phyloP scores from a whole-genome alignment of 35 echinoderm and acorn worm species.

The Hemicentrotus pulcherrimus region DNA sequence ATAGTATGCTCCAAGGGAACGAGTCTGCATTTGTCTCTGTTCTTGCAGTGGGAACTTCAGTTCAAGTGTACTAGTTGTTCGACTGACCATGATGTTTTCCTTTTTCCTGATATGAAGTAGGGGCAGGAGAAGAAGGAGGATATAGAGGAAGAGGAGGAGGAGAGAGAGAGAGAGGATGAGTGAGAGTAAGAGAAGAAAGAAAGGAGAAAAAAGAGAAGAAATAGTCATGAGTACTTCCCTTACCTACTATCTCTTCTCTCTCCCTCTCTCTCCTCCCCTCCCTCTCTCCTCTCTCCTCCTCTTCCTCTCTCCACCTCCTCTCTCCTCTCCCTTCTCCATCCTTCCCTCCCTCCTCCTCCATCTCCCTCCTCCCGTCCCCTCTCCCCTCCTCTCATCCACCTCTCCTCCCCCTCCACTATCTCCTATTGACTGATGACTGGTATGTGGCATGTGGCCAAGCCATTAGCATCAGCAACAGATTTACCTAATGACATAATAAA shows the following conservation, averaged over 20 bases:
- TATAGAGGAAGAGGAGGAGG: neutral
- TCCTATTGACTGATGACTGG: neutral
- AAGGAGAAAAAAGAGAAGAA: no score
- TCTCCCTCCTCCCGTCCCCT: neutral
- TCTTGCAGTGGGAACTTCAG: no score
- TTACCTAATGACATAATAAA: conserved; percentile 51
- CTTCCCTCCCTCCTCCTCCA: neutral
- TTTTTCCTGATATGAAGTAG: neutral
- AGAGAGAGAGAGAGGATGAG: neutral
- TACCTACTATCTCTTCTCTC: neutral
- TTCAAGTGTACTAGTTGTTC: no score
- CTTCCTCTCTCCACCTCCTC: neutral
- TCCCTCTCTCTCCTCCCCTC: no score
- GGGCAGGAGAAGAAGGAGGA: neutral
- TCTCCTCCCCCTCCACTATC: neutral
- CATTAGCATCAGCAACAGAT: conserved; percentile 48
- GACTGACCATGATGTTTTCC: no score
- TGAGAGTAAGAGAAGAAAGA: neutral
- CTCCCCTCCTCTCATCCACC: neutral
- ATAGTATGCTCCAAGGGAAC: no score
- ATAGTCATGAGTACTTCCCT: no score
- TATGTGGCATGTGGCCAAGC: conserved; percentile 6
- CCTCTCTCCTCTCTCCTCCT: no score
- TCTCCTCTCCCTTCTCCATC: neutral
- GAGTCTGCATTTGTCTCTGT: no score